Evolutionary conservation across 1,140 invertebrate species (phyloP).

Genomic region (Brachionus rotundiformis): DNA sequence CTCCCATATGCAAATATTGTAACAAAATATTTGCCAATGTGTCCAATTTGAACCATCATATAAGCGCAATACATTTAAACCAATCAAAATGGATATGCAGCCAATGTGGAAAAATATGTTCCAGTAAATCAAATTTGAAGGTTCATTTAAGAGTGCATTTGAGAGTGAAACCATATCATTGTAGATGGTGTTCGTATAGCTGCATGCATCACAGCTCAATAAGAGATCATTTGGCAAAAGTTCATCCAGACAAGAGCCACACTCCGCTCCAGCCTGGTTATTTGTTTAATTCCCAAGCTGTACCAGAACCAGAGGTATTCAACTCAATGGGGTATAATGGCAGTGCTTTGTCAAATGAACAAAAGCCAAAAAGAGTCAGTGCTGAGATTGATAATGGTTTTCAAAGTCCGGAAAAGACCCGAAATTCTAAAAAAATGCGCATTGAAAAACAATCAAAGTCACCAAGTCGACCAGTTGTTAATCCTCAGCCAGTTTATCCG

Average conservation of each 20-base stretch:
- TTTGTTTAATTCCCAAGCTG: conserved; percentile 46
- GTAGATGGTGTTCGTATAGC: conserved; percentile 49
- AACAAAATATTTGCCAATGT: conserved; percentile 52
- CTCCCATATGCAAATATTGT: conserved; percentile 37
- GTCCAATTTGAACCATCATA: conserved; percentile 52
- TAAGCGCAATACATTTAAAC: conserved; percentile 39
- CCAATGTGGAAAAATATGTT: conserved; percentile 51
- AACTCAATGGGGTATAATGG: conserved; percentile 36
- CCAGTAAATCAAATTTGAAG: conserved; percentile 39
- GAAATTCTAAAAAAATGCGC: not conserved
- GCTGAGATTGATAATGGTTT: not conserved
- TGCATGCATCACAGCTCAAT: conserved; percentile 52
- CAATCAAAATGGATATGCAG: conserved; percentile 48
- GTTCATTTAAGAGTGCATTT: conserved; percentile 51
- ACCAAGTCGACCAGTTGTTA: not conserved
- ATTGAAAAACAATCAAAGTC: conserved; percentile 1
- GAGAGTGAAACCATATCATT: conserved; percentile 51
- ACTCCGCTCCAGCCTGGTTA: conserved; percentile 40
- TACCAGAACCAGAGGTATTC: conserved; percentile 51
- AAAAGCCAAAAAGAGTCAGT: not conserved
- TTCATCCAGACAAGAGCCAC: conserved; percentile 37
- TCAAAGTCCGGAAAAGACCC: not conserved
- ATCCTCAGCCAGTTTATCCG: conserved; percentile 26
- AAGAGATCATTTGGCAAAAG: conserved; percentile 51
- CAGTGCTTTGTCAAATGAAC: not conserved